Conservation (phyloP, 2,888 invertebrate species). For the Sphaerophoria taeniata region DNA sequence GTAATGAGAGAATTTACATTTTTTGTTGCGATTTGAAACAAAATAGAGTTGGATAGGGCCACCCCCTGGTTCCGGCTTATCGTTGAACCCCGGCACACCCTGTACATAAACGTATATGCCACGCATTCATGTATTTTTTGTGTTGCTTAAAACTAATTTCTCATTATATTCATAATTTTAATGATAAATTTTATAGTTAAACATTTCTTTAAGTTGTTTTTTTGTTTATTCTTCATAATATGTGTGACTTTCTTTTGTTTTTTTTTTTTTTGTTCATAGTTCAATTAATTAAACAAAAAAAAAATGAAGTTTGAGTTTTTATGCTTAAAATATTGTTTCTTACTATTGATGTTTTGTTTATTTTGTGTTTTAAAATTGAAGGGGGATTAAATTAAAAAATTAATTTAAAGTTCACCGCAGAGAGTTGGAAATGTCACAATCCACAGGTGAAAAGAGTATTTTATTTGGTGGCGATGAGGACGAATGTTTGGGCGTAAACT, state of each 20-base stretch:
- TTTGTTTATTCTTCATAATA: conserved; percentile 34
- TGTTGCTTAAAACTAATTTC: conserved; percentile 67
- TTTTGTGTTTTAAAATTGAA: conserved; percentile 41
- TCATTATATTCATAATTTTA: conserved; percentile 71
- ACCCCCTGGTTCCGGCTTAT: too few relatives aligned
- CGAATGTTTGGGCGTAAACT: conserved; percentile 70
- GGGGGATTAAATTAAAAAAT: conserved; percentile 69
- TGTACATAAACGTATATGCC: conserved; percentile 35
- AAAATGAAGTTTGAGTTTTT: not conserved
- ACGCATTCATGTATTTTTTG: conserved; percentile 23
- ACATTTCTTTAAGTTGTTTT: conserved; percentile 61
- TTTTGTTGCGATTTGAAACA: too few relatives aligned
- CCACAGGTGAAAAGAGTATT: conserved; percentile 42
- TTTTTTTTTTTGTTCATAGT: conserved; percentile 5
- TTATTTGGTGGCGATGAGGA: conserved; percentile 46
- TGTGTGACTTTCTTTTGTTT: conserved; percentile 23
- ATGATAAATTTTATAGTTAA: conserved; percentile 71
- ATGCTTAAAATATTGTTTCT: conserved; percentile 56
- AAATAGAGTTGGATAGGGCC: too few relatives aligned
- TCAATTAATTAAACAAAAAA: conserved; percentile 31
- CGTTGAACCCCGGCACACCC: too few relatives aligned
- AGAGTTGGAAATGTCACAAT: conserved; percentile 37
- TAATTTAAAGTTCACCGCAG: conserved; percentile 73
- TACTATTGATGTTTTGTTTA: conserved; percentile 47
- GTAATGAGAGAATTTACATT: too few relatives aligned